phyloP scores from a whole-genome alignment of 2,888 invertebrate species.

The Drosophila birchii region DNA sequence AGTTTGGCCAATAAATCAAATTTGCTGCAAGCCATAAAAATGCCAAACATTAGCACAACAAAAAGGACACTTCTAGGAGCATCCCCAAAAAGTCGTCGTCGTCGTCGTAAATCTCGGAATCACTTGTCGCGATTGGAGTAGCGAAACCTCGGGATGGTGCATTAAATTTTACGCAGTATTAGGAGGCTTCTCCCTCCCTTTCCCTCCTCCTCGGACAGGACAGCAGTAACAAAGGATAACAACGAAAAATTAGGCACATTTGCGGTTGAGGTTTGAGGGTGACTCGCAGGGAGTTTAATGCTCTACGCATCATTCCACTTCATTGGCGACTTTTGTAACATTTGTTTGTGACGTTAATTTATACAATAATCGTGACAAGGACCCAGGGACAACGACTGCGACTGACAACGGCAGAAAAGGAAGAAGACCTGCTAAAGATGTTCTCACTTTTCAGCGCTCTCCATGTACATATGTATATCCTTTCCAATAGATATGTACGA shows the following conservation, averaged over 20 bases:
- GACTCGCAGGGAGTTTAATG: slow-evolving; percentile 31
- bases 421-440: slow-evolving; percentile 23
- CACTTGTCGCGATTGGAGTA: slow-evolving; percentile 80
- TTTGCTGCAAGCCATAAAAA: slow-evolving; percentile 75
- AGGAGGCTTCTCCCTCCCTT: slow-evolving; percentile 14
- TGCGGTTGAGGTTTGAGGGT: slow-evolving; percentile 49
- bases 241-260: slow-evolving; percentile 80
- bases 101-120: slow-evolving; percentile 82
- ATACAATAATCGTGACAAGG: slow-evolving; percentile 83
- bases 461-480: slow-evolving; percentile 4
- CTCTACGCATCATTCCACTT: slow-evolving; percentile 83
- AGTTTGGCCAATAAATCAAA: slow-evolving; percentile 76
- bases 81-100: slow-evolving; percentile 23
- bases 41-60: slow-evolving; percentile 77
- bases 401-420: slow-evolving; percentile 30
- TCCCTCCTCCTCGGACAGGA: slow-evolving; percentile 46
- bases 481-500: background rate
- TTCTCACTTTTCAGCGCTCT: slow-evolving; percentile 5
- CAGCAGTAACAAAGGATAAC: slow-evolving; percentile 68
- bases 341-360: slow-evolving; percentile 85
- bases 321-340: slow-evolving; percentile 85
- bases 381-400: slow-evolving; percentile 48
- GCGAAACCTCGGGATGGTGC: slow-evolving; percentile 40
- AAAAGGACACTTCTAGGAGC: slow-evolving; percentile 53
- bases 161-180: slow-evolving; percentile 46